Evolutionary conservation across 1,140 invertebrate species (phyloP), one percentile per base, ranked within the genome.

Genomic region (Onthophagus taurus): DNA sequence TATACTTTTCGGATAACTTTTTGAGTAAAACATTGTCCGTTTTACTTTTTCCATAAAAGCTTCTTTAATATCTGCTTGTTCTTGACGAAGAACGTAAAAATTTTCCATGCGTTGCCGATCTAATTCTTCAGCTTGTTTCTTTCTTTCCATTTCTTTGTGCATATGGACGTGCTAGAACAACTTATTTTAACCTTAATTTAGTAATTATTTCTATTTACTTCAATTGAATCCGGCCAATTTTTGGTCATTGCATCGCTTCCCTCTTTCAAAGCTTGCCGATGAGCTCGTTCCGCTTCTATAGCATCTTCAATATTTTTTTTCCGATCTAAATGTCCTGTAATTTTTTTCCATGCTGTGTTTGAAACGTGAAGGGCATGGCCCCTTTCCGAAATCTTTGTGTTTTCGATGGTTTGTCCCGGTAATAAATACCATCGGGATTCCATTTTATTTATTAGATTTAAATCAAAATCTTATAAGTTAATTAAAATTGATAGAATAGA

Each of bases 181-280:
- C n/a, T n/a, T n/a, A n/a, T n/a, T n/a, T n/a, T n/a, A n/a, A n/a
- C n/a, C n/a, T n/a, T n/a, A n/a, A n/a, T n/a, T n/a, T n/a, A n/a
- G n/a, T n/a, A n/a, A n/a, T n/a, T n/a, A n/a, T n/a, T n/a, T n/a
- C n/a, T n/a, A n/a, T 12, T 43, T 48, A 59, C 57, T 43, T 57
- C 50, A 14, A 59, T 44, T 1, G 53, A 56, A 41, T 59, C 56
- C 24, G 44, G 46, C 55, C 57, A 59, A 19, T 50, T 43, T 49
- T 51, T 48, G 2, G 53, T 59, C 55, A 59, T 58, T 13, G 39
- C 38, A 34, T 54, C 51, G 9, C 53, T 54, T 8, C 51, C 52
- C 18, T 59, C 48, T 23, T 55, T 52, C 19, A 59, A 26, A 31
- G 54, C 51, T 39, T 42, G 34, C 21, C 44, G 55, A 7, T 56